Base-by-base conservation (phyloP, 2,113 vertebrate species). In the Lepisosteus oculatus region DNA sequence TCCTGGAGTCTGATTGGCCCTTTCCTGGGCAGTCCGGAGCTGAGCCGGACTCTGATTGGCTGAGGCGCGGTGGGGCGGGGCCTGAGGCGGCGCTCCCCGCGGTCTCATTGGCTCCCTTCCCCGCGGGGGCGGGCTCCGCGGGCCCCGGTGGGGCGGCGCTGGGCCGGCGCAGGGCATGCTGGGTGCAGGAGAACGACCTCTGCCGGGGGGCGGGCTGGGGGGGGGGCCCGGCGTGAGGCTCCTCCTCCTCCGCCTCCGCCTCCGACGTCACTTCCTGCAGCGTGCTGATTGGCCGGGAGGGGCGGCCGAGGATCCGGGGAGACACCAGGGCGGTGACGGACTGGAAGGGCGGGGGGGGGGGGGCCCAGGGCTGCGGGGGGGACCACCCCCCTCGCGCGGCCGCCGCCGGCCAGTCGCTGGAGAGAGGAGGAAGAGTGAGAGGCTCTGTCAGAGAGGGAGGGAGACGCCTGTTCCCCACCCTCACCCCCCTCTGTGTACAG, bases 101-200 rank as follows among this genome's bases (percentile, higher is more conserved):
- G 3, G 78, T 77, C 78, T 90, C 88, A 63, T 65, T 82, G 77
- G 85, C 73, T 72, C 72, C 65, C 79, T 83, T 85, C 71, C 86
- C 86, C 1, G 80, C 78, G 72, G 85, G 76, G 0, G 83, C 75
- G 0, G 82, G n/a, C 4, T 85, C 77, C n/a, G 82, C 81, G 4
- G 83, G 85, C 61, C 90, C 90, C 1, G 83, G 88, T 69, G 80
- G 83, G 69, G 57, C 70, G 4, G 80, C 84, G 71, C 84, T 77
- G 72, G 81, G 89, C 2, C 85, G 90, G 82, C 91, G 90, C 77
- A 93, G 73, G 43, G 90, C 87, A 68, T 90, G 89, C 78, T 93
- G 90, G 72, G 89, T 92, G 78, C 91, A 93, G 8, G 91, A 93
- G 47, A 92, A 93, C 51, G 91, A 93, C 0, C 92, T 87, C 71